Conservation (phyloP, 1,140 invertebrate species). For the Propsilocerus akamusi region DNA sequence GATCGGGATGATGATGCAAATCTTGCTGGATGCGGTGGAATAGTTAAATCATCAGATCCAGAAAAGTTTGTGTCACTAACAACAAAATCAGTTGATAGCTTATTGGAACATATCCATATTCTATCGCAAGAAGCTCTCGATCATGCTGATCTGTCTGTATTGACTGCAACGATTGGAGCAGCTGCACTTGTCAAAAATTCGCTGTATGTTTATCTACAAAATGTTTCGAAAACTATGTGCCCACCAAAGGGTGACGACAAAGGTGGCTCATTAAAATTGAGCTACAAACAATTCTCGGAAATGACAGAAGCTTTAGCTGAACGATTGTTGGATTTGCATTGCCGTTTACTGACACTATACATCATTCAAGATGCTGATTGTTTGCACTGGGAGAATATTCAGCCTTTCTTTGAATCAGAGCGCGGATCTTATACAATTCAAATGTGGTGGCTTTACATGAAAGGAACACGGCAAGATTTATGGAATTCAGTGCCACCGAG, state of each 20-base stretch:
- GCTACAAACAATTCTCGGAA: constrained; percentile 55
- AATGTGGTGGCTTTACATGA: constrained; percentile 75
- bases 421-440: constrained; percentile 55
- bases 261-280: constrained; percentile 24
- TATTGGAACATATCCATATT: constrained; percentile 53
- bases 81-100: constrained; percentile 44
- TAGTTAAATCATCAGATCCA: constrained; percentile 48
- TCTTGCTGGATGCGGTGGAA: constrained; percentile 21
- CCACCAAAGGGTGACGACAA: constrained; percentile 20
- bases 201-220: constrained; percentile 41
- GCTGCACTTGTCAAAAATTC: constrained; percentile 56
- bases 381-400: constrained; percentile 40
- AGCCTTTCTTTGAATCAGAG: constrained; percentile 43
- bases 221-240: constrained; percentile 18
- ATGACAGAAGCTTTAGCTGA: constrained; percentile 65
- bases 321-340: constrained; percentile 55
- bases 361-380: constrained; percentile 60
- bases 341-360: constrained; percentile 50
- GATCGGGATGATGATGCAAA: not conserved
- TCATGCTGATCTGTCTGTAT: constrained; percentile 55
- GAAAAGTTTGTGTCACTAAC: constrained; percentile 47
- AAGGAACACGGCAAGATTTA: constrained; percentile 51
- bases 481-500: constrained; percentile 65
- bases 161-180: constrained; percentile 57
- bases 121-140: constrained; percentile 61